A percentile compares a stretch with the other conserved stretches of the same genome.
Evolutionary conservation across 2,797 vertebrate species (phyloP).

Genomic region (Anabacerthia variegaticeps): DNA sequence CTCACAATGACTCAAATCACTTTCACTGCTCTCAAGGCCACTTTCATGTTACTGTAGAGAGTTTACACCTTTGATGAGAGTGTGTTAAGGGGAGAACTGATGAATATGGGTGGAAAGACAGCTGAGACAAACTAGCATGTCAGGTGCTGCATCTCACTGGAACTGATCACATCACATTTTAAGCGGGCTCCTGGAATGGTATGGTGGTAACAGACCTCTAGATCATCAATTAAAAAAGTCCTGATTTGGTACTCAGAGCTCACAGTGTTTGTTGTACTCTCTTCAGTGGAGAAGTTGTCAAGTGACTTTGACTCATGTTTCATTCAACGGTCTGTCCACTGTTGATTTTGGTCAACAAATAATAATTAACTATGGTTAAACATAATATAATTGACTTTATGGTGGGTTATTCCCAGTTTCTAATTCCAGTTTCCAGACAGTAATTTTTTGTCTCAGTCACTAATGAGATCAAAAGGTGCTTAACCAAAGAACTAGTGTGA

Average conservation of each 20-base stretch:
- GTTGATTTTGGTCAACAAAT: not conserved
- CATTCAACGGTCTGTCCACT: not conserved
- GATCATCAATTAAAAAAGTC: not conserved
- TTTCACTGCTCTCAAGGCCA: not conserved
- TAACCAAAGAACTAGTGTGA: not conserved
- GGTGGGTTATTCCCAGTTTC: not conserved
- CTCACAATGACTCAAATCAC: not conserved
- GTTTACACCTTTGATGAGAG: not conserved
- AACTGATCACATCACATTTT: not conserved
- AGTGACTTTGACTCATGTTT: not conserved
- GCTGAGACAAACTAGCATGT: not conserved
- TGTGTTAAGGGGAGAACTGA: not conserved
- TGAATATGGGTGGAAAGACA: not conserved
- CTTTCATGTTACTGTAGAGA: not conserved
- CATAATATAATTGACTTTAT: not conserved
- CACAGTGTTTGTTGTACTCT: not conserved
- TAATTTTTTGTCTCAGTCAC: not conserved
- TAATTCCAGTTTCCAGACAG: not conserved
- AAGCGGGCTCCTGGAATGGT: not conserved
- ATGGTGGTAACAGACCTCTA: not conserved
- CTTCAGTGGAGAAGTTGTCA: fast-evolving
- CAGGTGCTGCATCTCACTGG: not conserved
- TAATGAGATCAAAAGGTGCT: not conserved
- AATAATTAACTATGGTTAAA: not conserved
- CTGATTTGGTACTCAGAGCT: not conserved